phyloP scores from a whole-genome alignment of 2,113 vertebrate genomes.

The Scatophagus argus region DNA sequence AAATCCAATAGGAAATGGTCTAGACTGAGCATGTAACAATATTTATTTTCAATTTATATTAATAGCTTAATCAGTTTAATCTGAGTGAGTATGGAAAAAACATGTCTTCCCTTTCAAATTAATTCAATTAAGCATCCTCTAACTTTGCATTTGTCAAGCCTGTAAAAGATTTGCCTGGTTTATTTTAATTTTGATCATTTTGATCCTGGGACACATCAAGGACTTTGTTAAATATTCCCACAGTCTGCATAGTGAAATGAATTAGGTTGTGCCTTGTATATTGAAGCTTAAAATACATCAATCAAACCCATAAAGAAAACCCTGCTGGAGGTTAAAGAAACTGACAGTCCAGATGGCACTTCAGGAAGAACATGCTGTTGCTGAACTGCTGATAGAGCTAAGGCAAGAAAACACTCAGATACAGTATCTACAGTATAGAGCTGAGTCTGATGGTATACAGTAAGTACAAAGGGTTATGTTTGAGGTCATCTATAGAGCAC shows the following conservation, averaged over 20 bases:
- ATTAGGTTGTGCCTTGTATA: neutral
- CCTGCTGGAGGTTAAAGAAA: no score
- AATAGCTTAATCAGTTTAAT: neutral
- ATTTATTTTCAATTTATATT: no score
- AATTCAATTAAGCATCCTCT: neutral
- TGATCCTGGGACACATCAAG: neutral
- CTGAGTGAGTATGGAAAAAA: neutral
- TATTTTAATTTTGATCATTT: conserved; percentile 8
- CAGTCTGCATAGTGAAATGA: neutral
- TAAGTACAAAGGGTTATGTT: no score
- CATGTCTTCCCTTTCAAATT: neutral
- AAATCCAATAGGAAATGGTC: no score
- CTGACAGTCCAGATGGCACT: no score
- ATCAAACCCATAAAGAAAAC: neutral
- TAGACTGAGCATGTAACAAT: no score
- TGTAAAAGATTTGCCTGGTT: neutral
- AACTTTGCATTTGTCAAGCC: neutral
- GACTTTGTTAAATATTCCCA: neutral
- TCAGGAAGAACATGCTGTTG: no score
- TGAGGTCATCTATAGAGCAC: no score
- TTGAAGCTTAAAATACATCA: conserved; percentile 5
- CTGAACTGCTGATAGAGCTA: no score
- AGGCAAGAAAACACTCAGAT: no score
- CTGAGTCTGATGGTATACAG: no score
- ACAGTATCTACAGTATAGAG: no score